These are phyloP conservation scores for Atrina japonica DNA, from an alignment of 2,888 invertebrate species.

Conservation along the genomic window DNA sequence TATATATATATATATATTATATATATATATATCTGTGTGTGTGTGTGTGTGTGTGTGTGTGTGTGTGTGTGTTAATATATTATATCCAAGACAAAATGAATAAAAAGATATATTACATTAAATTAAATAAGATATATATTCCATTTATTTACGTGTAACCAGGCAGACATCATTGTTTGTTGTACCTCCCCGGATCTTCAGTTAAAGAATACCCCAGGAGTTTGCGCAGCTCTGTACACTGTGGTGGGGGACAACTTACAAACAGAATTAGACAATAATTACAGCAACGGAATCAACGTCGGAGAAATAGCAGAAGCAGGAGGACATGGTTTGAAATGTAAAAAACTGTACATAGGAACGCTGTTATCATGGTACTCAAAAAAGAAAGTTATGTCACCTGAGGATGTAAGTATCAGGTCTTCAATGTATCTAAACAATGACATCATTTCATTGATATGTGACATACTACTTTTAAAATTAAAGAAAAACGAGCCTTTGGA, in stretches of 20 bases:
- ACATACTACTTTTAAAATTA: too few species aligned
- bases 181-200: slow-evolving; percentile 16
- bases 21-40: too few species aligned
- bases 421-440: too few species aligned
- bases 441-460: too few species aligned
- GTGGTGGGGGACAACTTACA: slow-evolving; percentile 20
- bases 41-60: too few species aligned
- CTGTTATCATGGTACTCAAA: slow-evolving; percentile 45
- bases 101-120: too few species aligned
- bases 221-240: neutral
- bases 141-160: too few species aligned
- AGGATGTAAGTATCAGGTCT: slow-evolving; percentile 17
- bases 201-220: neutral
- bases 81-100: too few species aligned
- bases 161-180: slow-evolving; percentile 38
- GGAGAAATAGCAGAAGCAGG: slow-evolving; percentile 47
- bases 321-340: slow-evolving; percentile 47
- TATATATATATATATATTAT: too few species aligned
- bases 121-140: too few species aligned
- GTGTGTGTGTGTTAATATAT: too few species aligned
- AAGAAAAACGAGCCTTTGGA: too few species aligned
- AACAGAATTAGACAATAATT: slow-evolving; percentile 41
- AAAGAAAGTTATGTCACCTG: slow-evolving; percentile 16
- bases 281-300: slow-evolving; percentile 46
- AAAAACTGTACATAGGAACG: slow-evolving; percentile 51